phyloP scores from a whole-genome alignment of 2,888 invertebrate species.

The Epinotia brunnichana region DNA sequence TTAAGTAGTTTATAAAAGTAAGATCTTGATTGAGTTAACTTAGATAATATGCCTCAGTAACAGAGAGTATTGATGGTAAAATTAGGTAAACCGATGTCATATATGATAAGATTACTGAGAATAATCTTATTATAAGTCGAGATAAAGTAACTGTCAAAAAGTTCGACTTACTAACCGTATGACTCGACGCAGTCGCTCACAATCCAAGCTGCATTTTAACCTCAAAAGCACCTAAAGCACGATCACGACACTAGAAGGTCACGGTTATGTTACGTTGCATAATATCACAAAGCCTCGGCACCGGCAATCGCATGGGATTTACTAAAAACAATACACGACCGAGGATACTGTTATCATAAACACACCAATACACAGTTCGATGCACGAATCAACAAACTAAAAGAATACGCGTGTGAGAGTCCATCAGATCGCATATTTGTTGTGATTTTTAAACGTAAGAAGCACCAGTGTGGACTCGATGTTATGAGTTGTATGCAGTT shows the following conservation, averaged over 20 bases:
- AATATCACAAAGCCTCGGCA: slow-evolving; percentile 74
- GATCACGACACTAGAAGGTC: slow-evolving; percentile 79
- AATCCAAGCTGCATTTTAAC: slow-evolving; percentile 83
- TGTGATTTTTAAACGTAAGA: slow-evolving; percentile 64
- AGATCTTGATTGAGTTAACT: background rate
- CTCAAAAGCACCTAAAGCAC: slow-evolving; percentile 80
- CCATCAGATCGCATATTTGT: slow-evolving; percentile 74
- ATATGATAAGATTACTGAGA: slow-evolving; percentile 65
- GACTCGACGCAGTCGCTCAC: slow-evolving; percentile 80
- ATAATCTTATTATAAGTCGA: slow-evolving; percentile 64
- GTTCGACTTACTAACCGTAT: slow-evolving; percentile 77
- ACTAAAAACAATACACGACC: slow-evolving; percentile 74
- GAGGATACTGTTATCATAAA: slow-evolving; percentile 81
- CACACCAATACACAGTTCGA: slow-evolving; percentile 78
- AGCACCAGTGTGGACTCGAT: slow-evolving; percentile 71
- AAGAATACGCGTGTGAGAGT: slow-evolving; percentile 68
- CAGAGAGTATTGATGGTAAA: background rate
- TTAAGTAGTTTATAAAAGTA: background rate
- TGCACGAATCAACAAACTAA: slow-evolving; percentile 77
- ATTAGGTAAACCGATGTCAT: slow-evolving; percentile 47
- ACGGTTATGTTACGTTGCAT: slow-evolving; percentile 80
- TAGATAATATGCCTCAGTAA: background rate
- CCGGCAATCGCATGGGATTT: slow-evolving; percentile 70
- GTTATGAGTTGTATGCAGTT: slow-evolving; percentile 75
- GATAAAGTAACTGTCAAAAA: slow-evolving; percentile 66